Evolutionary conservation across 2,113 vertebrate genomes (phyloP).

Genomic region (Oryctolagus cuniculus): mOryCun1.1 NC_091448.1:47419001-47419500

Average conservation of each 20-base stretch:
- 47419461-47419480: slow-evolving; percentile 51
- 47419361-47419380: background rate
- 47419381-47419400: slow-evolving; percentile 40
- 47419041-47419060: background rate
- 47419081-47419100: background rate
- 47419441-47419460: slow-evolving; percentile 40
- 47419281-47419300: slow-evolving; percentile 58
- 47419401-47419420: slow-evolving; percentile 65
- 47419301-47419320: slow-evolving; percentile 67
- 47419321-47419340: slow-evolving; percentile 53
- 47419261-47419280: slow-evolving; percentile 59
- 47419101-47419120: background rate
- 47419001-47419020: background rate
- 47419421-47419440: slow-evolving; percentile 63
- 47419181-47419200: background rate
- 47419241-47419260: slow-evolving; percentile 44
- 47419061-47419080: background rate
- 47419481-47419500: background rate
- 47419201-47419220: slow-evolving; percentile 41
- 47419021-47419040: background rate
- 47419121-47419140: background rate
- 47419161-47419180: slow-evolving; percentile 4
- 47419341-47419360: slow-evolving; percentile 80
- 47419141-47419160: no score
- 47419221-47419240: slow-evolving; percentile 57